Evolutionary conservation across 2,888 invertebrate species (phyloP).

Genomic region (Tiliacea citrago): DNA sequence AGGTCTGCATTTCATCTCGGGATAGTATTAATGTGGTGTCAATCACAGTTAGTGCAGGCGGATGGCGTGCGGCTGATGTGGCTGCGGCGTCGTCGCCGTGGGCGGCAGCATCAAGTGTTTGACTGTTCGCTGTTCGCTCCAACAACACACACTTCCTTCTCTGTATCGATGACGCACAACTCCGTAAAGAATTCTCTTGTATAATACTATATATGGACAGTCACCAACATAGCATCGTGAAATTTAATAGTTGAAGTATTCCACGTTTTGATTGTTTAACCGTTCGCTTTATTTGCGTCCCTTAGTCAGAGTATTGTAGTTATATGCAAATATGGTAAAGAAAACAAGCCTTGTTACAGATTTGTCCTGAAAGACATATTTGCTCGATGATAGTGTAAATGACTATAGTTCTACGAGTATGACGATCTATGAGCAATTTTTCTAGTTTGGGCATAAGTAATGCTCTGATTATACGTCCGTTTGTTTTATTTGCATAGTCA

Average conservation of each 20-base stretch:
- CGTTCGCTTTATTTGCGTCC: slow-evolving; percentile 57
- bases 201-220: slow-evolving; percentile 84
- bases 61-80: slow-evolving; percentile 45
- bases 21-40: slow-evolving; percentile 70
- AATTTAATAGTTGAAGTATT: slow-evolving; percentile 69
- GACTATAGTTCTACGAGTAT: not conserved
- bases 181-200: slow-evolving; percentile 69
- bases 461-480: slow-evolving; percentile 59
- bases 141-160: slow-evolving; percentile 75
- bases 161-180: slow-evolving; percentile 81
- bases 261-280: slow-evolving; percentile 66
- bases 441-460: slow-evolving; percentile 67
- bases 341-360: slow-evolving; percentile 50
- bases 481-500: slow-evolving; percentile 50
- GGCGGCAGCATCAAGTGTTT: slow-evolving; percentile 81
- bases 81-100: slow-evolving; percentile 69
- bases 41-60: slow-evolving; percentile 66
- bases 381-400: slow-evolving; percentile 29
- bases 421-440: slow-evolving; percentile 16
- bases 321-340: slow-evolving; percentile 61
- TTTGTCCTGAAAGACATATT: slow-evolving; percentile 58
- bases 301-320: slow-evolving; percentile 52
- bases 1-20: slow-evolving; percentile 70
- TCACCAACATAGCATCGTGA: slow-evolving; percentile 65
- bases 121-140: slow-evolving; percentile 61